Evolutionary conservation across 1,140 invertebrate species (phyloP).

Genomic region (Caerostris extrusa): DNA sequence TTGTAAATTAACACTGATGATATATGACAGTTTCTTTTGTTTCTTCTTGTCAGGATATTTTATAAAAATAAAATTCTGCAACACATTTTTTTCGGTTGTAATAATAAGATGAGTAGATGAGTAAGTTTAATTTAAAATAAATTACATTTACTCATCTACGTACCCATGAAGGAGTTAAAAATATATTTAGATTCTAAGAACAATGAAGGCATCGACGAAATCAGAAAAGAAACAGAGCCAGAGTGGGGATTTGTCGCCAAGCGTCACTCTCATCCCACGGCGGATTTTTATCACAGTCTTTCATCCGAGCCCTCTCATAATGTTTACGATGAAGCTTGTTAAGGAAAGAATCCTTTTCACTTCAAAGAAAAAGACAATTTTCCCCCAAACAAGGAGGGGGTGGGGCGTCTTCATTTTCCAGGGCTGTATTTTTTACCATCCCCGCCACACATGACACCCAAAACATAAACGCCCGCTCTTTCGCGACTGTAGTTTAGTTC

Average conservation of each 20-base stretch:
- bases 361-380: constrained; percentile 69
- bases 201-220: background rate
- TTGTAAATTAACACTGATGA: too few species aligned
- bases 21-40: too few species aligned
- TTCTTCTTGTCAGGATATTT: too few species aligned
- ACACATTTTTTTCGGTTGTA: too few species aligned
- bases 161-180: too few species aligned
- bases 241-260: background rate
- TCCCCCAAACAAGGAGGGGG: constrained; percentile 61
- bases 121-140: too few species aligned
- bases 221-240: background rate
- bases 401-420: constrained; percentile 63
- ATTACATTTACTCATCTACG: too few species aligned
- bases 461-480: constrained; percentile 63
- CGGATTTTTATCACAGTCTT: constrained; percentile 61
- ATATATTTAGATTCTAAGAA: background rate
- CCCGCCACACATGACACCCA: constrained; percentile 43
- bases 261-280: background rate
- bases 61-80: too few species aligned
- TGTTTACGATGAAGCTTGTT: constrained; percentile 76
- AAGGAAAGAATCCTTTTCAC: constrained; percentile 65
- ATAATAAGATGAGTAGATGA: too few species aligned
- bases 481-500: constrained; percentile 31
- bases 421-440: background rate
- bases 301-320: constrained; percentile 41